Evolutionary conservation across 2,113 vertebrate species (phyloP).

Genomic region (Prinia subflava): DNA sequence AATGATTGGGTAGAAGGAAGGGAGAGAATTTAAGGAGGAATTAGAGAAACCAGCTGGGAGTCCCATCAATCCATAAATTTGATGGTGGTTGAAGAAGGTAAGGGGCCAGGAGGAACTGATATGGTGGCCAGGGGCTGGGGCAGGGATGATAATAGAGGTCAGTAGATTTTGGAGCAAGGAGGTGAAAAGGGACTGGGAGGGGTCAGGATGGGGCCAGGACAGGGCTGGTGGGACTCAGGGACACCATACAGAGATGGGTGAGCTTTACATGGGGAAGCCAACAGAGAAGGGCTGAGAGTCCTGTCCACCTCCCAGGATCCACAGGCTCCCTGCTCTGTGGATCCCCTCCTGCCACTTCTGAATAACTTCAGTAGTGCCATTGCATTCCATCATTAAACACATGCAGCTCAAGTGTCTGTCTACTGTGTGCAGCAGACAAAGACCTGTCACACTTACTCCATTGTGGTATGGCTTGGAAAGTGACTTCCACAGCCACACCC

Average conservation of each 20-base stretch:
- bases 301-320: not conserved
- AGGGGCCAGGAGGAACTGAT: not conserved
- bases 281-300: not conserved
- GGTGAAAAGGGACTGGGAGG: not conserved
- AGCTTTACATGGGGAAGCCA: not conserved
- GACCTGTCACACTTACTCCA: not conserved
- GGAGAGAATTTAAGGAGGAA: not conserved
- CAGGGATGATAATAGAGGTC: not conserved
- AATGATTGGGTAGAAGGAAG: not conserved
- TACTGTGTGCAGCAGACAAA: not conserved
- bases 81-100: not conserved
- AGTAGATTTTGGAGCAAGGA: not conserved
- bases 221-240: not conserved
- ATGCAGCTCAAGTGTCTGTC: not conserved
- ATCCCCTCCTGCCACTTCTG: not conserved
- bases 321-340: not conserved
- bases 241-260: not conserved
- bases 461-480: not conserved
- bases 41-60: not conserved
- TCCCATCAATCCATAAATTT: not conserved
- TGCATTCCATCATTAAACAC: not conserved
- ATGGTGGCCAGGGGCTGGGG: rapidly evolving
- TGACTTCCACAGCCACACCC: not conserved
- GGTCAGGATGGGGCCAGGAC: not conserved
- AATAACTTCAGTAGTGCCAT: not conserved